Base-by-base conservation (phyloP, 2,888 invertebrate species). In the Amiota communis region DNA sequence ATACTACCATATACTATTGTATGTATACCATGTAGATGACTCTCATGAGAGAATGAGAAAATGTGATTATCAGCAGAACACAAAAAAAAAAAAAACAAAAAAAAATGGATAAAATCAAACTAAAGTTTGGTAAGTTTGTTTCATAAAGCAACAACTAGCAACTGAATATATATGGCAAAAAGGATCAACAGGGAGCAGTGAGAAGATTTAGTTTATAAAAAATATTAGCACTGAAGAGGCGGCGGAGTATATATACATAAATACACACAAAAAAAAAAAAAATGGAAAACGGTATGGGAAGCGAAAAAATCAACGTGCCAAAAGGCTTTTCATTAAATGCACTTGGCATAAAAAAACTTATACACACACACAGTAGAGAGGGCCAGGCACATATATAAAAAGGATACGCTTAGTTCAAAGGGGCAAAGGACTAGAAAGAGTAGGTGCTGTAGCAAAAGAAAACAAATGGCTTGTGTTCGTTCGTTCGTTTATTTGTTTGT, bases 31-130 rank as follows among this genome's bases (percentile, higher is more conserved):
- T 9, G 13, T 15, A 23, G 36, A 23, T 3, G 11, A 51, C 56
- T 3, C 23, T 49, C n/a, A 8, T 20, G 17, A 23, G 17, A 36
- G 36, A 36, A 36, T 36, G 79, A 78, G 76, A 80, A 71, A 86
- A 83, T 84, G 83, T 83, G 85, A 83, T 83, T 83, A 83, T 86
- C 79, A 83, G 77, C 72, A 72, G 53, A 17, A 59, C 13, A 17
- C 8, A 59, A 59, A 20, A 59, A 56, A 57, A 70, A 57, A 70
- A 57, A 36, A 36, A 23, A 47, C 10, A 46, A 46, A 64, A 10
- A 46, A 13, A 12, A 8, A 17, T 10, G 20, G 13, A 59, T 2
- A 15, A 17, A 59, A 17, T 17, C 59, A 59, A 20, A 23, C 17
- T 20, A 48, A 65, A 17, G 36, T 53, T 53, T 47, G 53, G 64